Conservation (phyloP, 35 echinoderm and acorn worm species). For the Apostichopus californicus region DNA sequence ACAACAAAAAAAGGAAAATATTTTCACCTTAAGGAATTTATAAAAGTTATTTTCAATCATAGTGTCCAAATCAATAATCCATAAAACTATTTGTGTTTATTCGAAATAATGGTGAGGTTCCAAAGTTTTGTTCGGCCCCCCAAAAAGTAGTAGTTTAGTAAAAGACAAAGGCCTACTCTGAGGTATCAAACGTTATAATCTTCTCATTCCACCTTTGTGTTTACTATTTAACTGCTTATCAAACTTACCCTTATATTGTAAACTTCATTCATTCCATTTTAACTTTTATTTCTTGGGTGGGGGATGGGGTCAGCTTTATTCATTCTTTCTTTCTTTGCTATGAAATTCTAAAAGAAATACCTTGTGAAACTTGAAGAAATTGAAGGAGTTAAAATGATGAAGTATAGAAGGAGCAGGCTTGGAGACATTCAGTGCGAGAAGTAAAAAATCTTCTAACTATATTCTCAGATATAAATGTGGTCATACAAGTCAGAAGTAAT, state of each 20-base stretch:
- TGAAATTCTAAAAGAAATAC: background rate
- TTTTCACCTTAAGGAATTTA: too few relatives aligned
- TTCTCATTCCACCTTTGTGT: background rate
- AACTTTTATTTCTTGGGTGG: background rate
- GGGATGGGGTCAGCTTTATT: background rate
- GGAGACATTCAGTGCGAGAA: background rate
- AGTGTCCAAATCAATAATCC: too few relatives aligned
- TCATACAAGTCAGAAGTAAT: background rate
- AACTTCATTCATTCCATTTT: background rate
- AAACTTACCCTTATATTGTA: background rate
- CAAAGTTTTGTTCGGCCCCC: too few relatives aligned
- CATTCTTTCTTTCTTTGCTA: background rate
- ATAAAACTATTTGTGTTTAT: too few relatives aligned
- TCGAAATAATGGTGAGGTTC: too few relatives aligned
- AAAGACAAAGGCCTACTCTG: too few relatives aligned
- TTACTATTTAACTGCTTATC: background rate
- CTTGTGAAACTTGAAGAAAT: background rate
- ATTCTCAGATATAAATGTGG: background rate
- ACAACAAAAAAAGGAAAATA: too few relatives aligned
- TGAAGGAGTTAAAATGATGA: background rate
- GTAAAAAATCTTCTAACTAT: background rate
- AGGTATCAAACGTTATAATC: background rate
- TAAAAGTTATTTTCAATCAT: too few relatives aligned
- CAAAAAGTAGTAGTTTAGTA: too few relatives aligned
- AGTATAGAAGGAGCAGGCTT: background rate